Evolutionary conservation across 2,113 vertebrate genomes (phyloP).

Genomic region (Columbina picui): DNA sequence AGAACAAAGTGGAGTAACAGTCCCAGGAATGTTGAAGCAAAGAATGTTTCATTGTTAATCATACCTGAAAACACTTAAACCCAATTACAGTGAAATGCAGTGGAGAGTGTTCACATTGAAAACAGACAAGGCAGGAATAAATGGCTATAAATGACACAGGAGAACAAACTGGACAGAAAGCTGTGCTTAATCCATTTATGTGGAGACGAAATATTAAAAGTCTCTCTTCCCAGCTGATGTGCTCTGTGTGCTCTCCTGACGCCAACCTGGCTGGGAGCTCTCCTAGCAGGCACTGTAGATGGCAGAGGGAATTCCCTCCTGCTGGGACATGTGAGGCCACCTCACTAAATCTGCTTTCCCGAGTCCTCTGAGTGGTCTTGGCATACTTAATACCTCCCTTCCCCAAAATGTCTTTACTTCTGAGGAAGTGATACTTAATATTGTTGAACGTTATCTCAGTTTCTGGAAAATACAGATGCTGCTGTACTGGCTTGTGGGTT

Average conservation of each 20-base stretch:
- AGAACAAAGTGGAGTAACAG: neutral
- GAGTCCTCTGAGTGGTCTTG: neutral
- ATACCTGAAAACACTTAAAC: neutral
- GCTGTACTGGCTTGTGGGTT: neutral
- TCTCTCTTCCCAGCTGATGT: neutral
- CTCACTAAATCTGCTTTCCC: neutral
- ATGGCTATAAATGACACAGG: neutral
- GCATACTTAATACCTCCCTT: neutral
- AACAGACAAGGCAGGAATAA: neutral
- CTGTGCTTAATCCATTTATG: neutral
- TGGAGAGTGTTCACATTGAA: neutral
- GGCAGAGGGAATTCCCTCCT: neutral
- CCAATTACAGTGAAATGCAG: neutral
- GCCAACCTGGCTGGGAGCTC: neutral
- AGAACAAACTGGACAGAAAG: neutral
- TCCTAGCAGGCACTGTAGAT: neutral
- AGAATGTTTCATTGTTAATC: neutral
- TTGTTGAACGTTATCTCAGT: neutral
- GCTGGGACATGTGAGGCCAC: fast-evolving
- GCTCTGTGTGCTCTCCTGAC: neutral
- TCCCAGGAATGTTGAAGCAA: neutral
- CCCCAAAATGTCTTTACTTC: neutral
- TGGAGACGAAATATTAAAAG: neutral
- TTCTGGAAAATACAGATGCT: neutral
- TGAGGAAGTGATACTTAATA: neutral